phyloP scores from a whole-genome alignment of 1,140 invertebrate species.

The Solenopsis fugax region DNA sequence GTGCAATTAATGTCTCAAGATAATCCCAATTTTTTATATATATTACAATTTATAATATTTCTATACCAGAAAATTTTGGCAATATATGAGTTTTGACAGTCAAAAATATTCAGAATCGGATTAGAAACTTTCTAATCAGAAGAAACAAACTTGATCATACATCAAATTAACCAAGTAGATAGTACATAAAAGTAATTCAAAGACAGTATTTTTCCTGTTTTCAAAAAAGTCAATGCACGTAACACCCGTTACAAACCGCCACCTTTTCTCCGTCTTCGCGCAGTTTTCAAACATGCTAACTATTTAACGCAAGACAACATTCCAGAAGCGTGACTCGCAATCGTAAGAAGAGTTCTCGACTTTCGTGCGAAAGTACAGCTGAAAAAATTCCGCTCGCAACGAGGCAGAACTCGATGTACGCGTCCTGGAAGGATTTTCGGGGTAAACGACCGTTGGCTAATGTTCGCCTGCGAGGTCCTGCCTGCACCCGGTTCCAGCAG shows the following conservation, averaged over 20 bases:
- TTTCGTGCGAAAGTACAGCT: constrained; percentile 74
- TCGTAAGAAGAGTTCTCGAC: constrained; percentile 65
- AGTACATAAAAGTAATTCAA: background rate
- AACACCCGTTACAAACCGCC: constrained; percentile 9
- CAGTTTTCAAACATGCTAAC: constrained; percentile 36
- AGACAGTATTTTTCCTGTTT: background rate
- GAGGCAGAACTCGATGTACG: constrained; percentile 65
- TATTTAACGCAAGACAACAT: constrained; percentile 51
- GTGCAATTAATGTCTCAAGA: background rate
- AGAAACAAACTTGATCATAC: background rate
- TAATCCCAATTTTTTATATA: background rate
- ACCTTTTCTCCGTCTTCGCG: background rate
- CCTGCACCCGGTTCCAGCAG: constrained; percentile 67
- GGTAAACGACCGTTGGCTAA: constrained; percentile 78
- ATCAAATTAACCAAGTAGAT: background rate
- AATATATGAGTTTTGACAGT: background rate
- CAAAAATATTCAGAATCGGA: background rate
- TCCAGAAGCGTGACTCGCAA: constrained; percentile 50
- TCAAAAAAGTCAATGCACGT: constrained; percentile 32
- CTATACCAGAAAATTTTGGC: background rate
- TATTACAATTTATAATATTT: background rate
- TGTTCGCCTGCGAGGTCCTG: constrained; percentile 66
- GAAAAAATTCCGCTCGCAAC: constrained; percentile 75
- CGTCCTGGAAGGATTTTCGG: constrained; percentile 72
- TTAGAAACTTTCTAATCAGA: background rate